phyloP scores from a whole-genome alignment of 2,888 invertebrate species.

The Philereme transversata region DNA sequence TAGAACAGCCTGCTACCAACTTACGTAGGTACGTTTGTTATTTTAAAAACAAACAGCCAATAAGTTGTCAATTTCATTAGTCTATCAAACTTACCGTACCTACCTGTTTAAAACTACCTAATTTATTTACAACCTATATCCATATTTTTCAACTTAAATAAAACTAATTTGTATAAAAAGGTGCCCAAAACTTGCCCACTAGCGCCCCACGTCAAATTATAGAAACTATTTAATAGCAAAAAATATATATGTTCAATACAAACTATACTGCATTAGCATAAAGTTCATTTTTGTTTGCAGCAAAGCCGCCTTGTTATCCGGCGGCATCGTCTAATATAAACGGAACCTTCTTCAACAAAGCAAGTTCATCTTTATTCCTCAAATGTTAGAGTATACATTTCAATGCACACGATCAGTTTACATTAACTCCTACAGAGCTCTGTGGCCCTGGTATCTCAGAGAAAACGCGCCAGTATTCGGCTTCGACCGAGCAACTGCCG shows the following conservation, averaged over 20 bases:
- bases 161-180: neutral
- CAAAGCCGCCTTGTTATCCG: constrained; percentile 62
- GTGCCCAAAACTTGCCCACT: constrained; percentile 55
- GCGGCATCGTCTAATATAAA: constrained; percentile 65
- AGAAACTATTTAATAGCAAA: constrained; percentile 69
- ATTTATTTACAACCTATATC: too few species aligned
- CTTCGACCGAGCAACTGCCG: constrained; percentile 70
- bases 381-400: constrained; percentile 43
- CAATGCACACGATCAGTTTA: constrained; percentile 33
- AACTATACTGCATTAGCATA: constrained; percentile 36
- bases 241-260: constrained; percentile 25
- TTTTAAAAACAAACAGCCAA: too few species aligned
- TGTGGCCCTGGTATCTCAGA: constrained; percentile 80
- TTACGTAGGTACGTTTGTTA: too few species aligned
- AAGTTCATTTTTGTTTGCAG: constrained; percentile 47
- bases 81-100: too few species aligned
- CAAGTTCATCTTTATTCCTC: constrained; percentile 41
- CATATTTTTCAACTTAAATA: neutral
- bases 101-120: too few species aligned
- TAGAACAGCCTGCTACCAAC: too few species aligned
- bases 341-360: constrained; percentile 33
- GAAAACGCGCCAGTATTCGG: constrained; percentile 82
- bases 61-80: too few species aligned
- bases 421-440: constrained; percentile 76
- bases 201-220: constrained; percentile 70